Base-by-base conservation (phyloP, 1,140 invertebrate species). In the Carposina sasakii region DNA sequence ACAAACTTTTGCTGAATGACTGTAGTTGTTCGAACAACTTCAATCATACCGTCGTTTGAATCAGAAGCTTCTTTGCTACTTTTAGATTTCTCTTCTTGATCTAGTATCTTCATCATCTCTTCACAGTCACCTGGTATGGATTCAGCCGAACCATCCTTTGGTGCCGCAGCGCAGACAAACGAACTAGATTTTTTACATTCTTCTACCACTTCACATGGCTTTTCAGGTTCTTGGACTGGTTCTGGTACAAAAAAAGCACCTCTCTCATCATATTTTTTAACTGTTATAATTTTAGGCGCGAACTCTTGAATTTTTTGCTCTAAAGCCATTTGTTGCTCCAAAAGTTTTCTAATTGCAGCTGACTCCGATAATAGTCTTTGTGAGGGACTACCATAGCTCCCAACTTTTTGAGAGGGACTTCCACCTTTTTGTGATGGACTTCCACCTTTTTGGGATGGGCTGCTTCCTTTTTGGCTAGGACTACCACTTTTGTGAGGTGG, bases 21-120 rank as follows among this genome's bases (percentile, higher is more conserved):
- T 42, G 85, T 88, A 17, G 86, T 88, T 6, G 87, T 88, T 48
- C 82, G 79, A 13, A 88, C 85, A 2, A 87, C 84, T 72, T 87
- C 64, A 52, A 86, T 77, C 21, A 81, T 65, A 23, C 75, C 81
- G 8, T 67, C 58, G 37, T 81, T 78, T 67, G 45, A 63, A 44
- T 56, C 71, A n/a, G n/a, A n/a, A n/a, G n/a, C n/a, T n/a, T n/a
- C n/a, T n/a, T n/a, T n/a, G n/a, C n/a, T n/a, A 57, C 57, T 54
- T 48, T 71, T 67, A 22, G 62, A 60, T 54, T 76, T 71, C 49
- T 81, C 76, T 65, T 85, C 78, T 63, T 81, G 72, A 44, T 85
- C 77, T 33, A 85, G 61, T 44, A 82, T 54, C 63, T 82, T 82
- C 81, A 85, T 85, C 81, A 85, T 85, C 66, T 85, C 78, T 60